Percentiles rank a stretch among this genome's conserved stretches.
Evolutionary conservation across 2,797 vertebrate genomes (phyloP).

Genomic region (Sebastes elongatus): DNA sequence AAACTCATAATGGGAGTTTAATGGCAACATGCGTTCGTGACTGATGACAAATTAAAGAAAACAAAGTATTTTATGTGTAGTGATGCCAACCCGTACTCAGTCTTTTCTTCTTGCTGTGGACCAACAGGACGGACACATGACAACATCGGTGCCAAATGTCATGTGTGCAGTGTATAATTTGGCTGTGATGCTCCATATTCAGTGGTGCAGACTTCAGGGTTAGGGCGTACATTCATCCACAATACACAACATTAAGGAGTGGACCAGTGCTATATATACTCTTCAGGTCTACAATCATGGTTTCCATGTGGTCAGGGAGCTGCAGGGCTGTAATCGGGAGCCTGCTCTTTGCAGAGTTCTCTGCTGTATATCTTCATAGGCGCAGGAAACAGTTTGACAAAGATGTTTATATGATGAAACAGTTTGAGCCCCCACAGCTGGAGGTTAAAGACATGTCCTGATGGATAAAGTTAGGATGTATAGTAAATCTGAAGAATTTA

Average conservation of each 20-base stretch:
- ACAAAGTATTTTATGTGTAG: conserved; percentile 19
- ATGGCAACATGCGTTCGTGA: conserved; percentile 29
- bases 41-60: conserved; percentile 48
- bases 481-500: background rate
- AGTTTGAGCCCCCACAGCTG: conserved; percentile 18
- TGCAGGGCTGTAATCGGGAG: conserved; percentile 74
- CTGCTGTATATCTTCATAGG: conserved; percentile 29
- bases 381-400: conserved; percentile 54
- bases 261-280: conserved; percentile 79
- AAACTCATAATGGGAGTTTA: conserved; percentile 48
- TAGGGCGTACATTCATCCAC: conserved; percentile 49
- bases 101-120: background rate
- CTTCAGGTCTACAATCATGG: conserved; percentile 80
- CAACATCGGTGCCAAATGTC: conserved; percentile 31
- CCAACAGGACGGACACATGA: conserved; percentile 19
- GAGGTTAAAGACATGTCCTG: background rate
- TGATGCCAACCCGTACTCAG: background rate
- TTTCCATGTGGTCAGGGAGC: conserved; percentile 70
- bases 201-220: conserved; percentile 47
- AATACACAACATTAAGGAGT: conserved; percentile 73
- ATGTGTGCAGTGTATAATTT: conserved; percentile 63
- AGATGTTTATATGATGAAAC: conserved; percentile 59
- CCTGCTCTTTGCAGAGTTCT: conserved; percentile 30
- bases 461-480: conserved; percentile 2
- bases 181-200: conserved; percentile 50